Conservation (phyloP, 2,797 vertebrate species). For the Girardinus metallicus region DNA sequence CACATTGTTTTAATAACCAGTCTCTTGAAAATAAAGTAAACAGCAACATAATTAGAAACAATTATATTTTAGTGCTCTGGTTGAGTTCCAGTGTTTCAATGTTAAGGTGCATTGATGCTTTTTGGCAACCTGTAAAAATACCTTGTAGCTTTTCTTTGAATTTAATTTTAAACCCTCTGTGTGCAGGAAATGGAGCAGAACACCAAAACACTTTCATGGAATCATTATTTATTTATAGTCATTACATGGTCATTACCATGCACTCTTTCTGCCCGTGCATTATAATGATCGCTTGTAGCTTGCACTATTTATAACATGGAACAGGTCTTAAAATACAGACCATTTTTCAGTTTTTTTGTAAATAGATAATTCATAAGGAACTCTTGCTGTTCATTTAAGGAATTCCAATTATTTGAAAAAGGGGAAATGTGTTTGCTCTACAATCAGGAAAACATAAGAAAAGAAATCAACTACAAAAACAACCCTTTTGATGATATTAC, state of each 20-base stretch:
- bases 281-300: slow-evolving; percentile 39
- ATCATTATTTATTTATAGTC: slow-evolving; percentile 63
- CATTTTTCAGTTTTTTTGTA: background rate
- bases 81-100: slow-evolving; percentile 1
- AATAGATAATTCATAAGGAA: slow-evolving; percentile 30
- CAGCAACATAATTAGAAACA: background rate
- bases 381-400: slow-evolving; percentile 1
- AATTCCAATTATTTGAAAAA: background rate
- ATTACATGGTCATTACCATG: slow-evolving; percentile 50
- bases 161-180: slow-evolving; percentile 8
- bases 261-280: slow-evolving; percentile 24
- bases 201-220: slow-evolving; percentile 18
- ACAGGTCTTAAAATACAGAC: slow-evolving; percentile 2
- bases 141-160: background rate
- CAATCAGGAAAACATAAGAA: background rate
- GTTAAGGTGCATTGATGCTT: background rate
- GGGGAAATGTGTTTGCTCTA: background rate
- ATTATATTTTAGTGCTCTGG: background rate
- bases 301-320: slow-evolving; percentile 21
- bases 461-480: background rate
- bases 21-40: slow-evolving; percentile 2
- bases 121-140: slow-evolving; percentile 3
- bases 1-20: background rate
- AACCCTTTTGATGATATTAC: slow-evolving; percentile 5
- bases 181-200: slow-evolving; percentile 39